A percentile compares a stretch with the other conserved stretches of the same genome.
Conservation (phyloP, 1,140 invertebrate species). For the Cepaea nemoralis region DNA sequence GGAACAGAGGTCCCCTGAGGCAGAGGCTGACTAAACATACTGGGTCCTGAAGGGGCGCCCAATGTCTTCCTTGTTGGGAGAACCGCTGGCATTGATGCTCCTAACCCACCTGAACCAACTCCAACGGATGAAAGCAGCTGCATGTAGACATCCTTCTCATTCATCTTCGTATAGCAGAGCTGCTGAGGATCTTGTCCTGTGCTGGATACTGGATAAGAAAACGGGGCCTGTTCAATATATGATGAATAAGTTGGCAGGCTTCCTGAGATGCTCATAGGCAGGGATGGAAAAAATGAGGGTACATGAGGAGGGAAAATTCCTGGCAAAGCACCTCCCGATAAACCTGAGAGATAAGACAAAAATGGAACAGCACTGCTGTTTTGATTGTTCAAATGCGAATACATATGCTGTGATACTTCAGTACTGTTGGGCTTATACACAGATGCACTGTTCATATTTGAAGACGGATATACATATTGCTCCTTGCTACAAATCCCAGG, state of each 20-base stretch:
- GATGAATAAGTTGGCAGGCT: neutral
- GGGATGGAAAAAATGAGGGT: neutral
- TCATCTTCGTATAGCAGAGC: constrained; percentile 13
- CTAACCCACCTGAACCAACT: neutral
- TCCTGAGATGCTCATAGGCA: neutral
- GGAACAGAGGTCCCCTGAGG: neutral
- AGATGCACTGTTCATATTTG: too few species aligned
- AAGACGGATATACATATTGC: too few species aligned
- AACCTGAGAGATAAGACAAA: neutral
- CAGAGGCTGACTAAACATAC: neutral
- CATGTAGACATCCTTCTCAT: constrained; percentile 32
- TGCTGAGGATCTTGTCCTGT: neutral
- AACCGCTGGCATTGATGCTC: neutral
- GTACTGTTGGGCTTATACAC: too few species aligned
- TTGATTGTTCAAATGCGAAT: neutral
- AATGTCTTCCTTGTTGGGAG: constrained; percentile 14
- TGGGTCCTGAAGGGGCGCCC: neutral
- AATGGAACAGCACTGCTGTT: neutral
- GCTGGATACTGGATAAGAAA: neutral
- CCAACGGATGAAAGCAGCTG: constrained; percentile 17
- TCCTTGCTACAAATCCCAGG: too few species aligned
- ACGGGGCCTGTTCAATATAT: neutral
- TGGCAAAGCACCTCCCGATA: neutral
- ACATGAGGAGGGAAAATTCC: neutral
- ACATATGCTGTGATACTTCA: neutral